Evolutionary conservation across 1,140 invertebrate species (phyloP).

Genomic region (Trichogramma pretiosum): DNA sequence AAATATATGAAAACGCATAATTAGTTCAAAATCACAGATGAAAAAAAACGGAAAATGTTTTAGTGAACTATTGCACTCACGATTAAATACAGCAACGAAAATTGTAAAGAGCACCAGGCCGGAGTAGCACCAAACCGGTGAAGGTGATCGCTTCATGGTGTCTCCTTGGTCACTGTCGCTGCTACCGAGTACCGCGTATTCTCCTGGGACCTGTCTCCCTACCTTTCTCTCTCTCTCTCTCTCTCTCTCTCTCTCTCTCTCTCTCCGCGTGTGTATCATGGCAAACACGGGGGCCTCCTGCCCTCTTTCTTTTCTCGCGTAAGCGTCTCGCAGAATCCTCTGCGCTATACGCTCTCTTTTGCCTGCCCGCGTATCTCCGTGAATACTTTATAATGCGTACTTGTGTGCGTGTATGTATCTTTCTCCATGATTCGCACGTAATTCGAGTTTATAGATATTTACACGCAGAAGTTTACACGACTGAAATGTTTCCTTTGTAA

Average conservation of each 20-base stretch:
- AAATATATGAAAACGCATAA: not conserved
- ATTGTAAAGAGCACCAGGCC: slow-evolving; percentile 28
- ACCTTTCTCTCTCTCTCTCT: not conserved
- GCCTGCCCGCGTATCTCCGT: too few relatives aligned
- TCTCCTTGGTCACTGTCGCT: slow-evolving; percentile 42
- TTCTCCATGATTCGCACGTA: too few relatives aligned
- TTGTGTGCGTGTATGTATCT: too few relatives aligned
- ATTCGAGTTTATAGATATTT: too few relatives aligned
- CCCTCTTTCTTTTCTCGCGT: not conserved
- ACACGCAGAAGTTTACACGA: too few relatives aligned
- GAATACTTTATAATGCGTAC: too few relatives aligned
- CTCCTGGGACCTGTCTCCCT: not conserved
- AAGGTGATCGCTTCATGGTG: slow-evolving; percentile 42
- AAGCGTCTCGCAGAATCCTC: not conserved
- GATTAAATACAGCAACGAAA: slow-evolving; percentile 22
- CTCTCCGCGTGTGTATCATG: too few relatives aligned
- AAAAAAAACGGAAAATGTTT: too few relatives aligned
- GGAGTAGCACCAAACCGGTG: slow-evolving; percentile 30
- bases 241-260: slow-evolving; percentile 7
- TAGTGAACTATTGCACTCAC: slow-evolving; percentile 37
- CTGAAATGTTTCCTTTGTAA: too few relatives aligned
- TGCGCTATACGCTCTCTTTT: too few relatives aligned
- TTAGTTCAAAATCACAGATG: not conserved
- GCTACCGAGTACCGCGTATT: too few relatives aligned
- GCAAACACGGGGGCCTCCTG: too few relatives aligned